Base-by-base conservation (phyloP, 2,797 vertebrate species). In the Otolemur crassicaudatus region DNA sequence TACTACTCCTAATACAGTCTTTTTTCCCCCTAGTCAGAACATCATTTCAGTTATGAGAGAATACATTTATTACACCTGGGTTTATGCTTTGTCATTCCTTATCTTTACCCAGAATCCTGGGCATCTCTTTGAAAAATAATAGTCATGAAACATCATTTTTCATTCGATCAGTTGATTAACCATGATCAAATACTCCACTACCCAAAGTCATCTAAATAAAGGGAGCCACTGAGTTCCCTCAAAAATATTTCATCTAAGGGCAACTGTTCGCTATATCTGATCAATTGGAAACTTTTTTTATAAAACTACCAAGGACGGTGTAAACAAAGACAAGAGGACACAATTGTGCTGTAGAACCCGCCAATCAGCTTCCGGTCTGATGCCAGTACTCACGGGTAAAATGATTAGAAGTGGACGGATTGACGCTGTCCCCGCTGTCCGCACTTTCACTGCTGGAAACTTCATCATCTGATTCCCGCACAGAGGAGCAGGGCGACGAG, bases 361-460 rank as follows among this genome's bases (percentile, higher is more conserved):
- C 83, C 16, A 58, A 10, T 1, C 5, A 58, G 84, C 58, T 84
- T 84, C 80, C 49, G 43, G 61, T 6, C 5, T 0, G 67, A 86
- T 11, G 19, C 87, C 3, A 29, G 75, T 98, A 99, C 99, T 99
- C 99, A 99, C 99, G 99, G 92, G 99, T 99, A 98, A 99, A 99
- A 98, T 99, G 99, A 97, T 98, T 99, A 5, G 99, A 99, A 97
- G 99, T 99, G 12, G 99, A 99, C 23, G 99, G 99, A 98, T 99
- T 99, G 98, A 99, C 99, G 77, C 99, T 99, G 98, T 99, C 99
- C 60, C 99, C 99, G 94, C 99, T 99, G 98, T 99, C 99, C 96
- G 99, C 99, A 25, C 99, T 99, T 98, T 99, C 99, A 81, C 99
- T 99, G 99, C 99, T 99, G 96, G 99, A 99, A 98, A 99, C 98